Evolutionary conservation across 2,888 invertebrate genomes (phyloP).

Genomic region (Nyleta sp.): DNA sequence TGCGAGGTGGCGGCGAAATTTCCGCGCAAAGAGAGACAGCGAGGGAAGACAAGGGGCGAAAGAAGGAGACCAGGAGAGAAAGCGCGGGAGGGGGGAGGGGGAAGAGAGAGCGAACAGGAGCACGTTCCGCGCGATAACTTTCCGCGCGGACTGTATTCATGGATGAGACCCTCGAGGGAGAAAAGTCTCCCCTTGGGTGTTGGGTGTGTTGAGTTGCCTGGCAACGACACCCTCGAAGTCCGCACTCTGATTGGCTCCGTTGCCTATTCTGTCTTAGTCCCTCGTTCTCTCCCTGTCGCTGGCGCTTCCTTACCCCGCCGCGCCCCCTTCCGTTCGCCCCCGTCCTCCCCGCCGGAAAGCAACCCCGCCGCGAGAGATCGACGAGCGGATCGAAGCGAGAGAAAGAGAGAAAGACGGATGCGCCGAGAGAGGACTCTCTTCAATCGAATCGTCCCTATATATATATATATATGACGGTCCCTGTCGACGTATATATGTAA

Average conservation of each 20-base stretch:
- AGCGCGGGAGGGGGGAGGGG: background rate
- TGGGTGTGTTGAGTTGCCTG: constrained; percentile 76
- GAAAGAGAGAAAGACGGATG: constrained; percentile 8
- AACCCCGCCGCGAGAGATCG: constrained; percentile 11
- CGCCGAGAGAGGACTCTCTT: constrained; percentile 33
- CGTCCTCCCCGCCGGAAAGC: background rate
- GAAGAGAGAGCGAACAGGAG: constrained; percentile 3
- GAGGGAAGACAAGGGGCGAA: background rate
- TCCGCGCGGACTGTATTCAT: constrained; percentile 65
- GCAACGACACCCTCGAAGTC: constrained; percentile 76
- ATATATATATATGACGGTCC: constrained; percentile 30
- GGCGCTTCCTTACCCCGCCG: constrained; percentile 59
- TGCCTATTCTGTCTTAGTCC: constrained; percentile 74
- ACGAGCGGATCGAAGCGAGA: constrained; percentile 8
- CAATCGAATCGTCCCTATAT: constrained; percentile 56
- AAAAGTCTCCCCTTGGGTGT: constrained; percentile 71
- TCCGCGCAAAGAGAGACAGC: constrained; percentile 2
- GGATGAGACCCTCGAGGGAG: constrained; percentile 68
- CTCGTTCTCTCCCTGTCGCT: constrained; percentile 60
- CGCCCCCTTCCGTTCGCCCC: constrained; percentile 45
- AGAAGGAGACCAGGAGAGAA: constrained; percentile 2
- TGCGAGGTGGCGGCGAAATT: constrained; percentile 49
- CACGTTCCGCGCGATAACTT: constrained; percentile 61
- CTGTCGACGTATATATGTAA: constrained; percentile 42
- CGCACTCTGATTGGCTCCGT: constrained; percentile 77